Evolutionary conservation across 2,888 invertebrate species (phyloP), one percentile per base, ranked within the genome.

Genomic region (Andrena trimmerana): DNA sequence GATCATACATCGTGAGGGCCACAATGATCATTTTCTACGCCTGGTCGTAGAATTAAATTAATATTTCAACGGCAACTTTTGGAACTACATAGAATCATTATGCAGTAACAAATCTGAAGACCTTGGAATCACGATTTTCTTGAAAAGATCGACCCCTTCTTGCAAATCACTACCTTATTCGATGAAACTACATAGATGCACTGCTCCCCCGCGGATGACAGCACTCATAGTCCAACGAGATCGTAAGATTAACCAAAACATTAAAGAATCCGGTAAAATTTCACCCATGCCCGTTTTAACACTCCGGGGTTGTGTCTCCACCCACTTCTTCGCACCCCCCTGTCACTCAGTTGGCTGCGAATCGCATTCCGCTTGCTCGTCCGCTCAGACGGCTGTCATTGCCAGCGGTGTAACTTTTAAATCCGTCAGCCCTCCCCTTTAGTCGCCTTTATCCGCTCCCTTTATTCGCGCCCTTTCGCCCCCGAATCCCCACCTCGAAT

Each of bases 401-500:
- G 63, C 63, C 62, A 57, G 63, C 8, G 71, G 69, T 84, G 68
- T 77, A 85, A 82, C 85, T 84, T 84, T 84, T 78, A 85, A 85
- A 74, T 82, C 77, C 68, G 42, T 50, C 72, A 48, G 63, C 33
- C 62, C 71, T 68, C 13, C 10, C 60, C 10, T 27, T 36, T 16
- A 59, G 24, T 54, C 77, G 50, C 52, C 68, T 70, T 72, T 77
- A 79, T 63, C 71, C 63, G 69, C 20, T 52, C 81, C 67, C 74
- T 78, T 79, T 76, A 77, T 79, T 66, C 79, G 69, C 79, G 69
- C 69, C 66, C 65, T 54, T 48, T 52, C 66, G 31, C 24, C 50
- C 67, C 57, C 10, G 31, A 24, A 27, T 57, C 33, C 48, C 24
- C 66, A 27, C 33, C 42, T 52, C 52, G 78, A 83, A 88, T 86